Conservation (phyloP, 2,797 vertebrate genomes). For the Limosa lapponica region DNA sequence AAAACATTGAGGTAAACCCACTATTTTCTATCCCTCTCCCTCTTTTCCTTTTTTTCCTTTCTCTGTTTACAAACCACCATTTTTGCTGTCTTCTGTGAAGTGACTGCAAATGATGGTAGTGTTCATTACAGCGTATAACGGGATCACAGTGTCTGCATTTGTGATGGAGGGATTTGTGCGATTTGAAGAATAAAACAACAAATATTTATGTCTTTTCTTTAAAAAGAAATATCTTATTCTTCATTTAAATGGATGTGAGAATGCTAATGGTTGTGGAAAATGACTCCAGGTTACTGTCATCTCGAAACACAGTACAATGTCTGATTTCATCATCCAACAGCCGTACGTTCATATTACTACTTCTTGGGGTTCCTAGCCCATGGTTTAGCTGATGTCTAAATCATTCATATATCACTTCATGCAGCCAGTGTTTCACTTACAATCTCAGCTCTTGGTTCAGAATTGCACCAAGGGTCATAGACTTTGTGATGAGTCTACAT, state of each 20-base stretch:
- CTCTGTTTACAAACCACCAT: neutral
- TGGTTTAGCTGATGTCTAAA: neutral
- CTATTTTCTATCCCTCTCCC: neutral
- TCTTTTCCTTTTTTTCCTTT: neutral
- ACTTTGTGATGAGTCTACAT: neutral
- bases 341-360: neutral
- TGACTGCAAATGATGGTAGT: neutral
- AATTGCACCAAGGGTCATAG: neutral
- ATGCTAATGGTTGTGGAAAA: neutral
- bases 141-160: neutral
- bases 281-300: neutral
- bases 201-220: neutral
- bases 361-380: neutral
- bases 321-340: neutral
- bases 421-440: neutral
- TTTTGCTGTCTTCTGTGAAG: neutral
- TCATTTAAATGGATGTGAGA: neutral
- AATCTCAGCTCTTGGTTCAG: neutral
- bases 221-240: neutral
- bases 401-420: neutral
- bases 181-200: neutral
- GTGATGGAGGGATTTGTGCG: neutral
- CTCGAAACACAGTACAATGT: neutral
- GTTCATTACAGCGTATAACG: neutral
- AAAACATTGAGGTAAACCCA: constrained; percentile 88